Conservation (phyloP, 2,888 invertebrate genomes). For the Physocephala rufipes region DNA sequence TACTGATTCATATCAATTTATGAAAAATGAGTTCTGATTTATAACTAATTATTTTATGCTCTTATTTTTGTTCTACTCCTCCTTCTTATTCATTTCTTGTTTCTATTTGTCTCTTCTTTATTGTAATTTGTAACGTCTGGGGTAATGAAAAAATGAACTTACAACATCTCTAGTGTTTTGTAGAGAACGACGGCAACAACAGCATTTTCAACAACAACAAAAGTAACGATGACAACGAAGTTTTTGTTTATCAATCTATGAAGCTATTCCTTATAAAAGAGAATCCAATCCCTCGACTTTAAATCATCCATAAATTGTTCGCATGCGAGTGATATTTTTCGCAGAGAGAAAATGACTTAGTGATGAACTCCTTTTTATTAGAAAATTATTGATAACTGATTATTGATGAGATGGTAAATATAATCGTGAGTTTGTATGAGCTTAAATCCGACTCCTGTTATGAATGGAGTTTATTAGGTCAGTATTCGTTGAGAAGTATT, state of each 20-base stretch:
- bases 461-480: too few relatives aligned
- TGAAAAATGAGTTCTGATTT: constrained; percentile 35
- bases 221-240: constrained; percentile 7
- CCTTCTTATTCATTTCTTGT: background rate
- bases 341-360: too few relatives aligned
- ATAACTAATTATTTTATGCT: background rate
- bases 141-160: background rate
- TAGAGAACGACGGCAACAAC: background rate
- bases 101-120: background rate
- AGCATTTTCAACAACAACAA: constrained; percentile 12
- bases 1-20: constrained; percentile 37
- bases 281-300: too few relatives aligned
- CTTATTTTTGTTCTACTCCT: background rate
- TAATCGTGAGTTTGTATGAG: too few relatives aligned
- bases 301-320: too few relatives aligned
- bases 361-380: too few relatives aligned
- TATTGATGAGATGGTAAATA: too few relatives aligned
- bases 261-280: too few relatives aligned
- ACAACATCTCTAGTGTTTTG: background rate
- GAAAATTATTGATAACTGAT: too few relatives aligned
- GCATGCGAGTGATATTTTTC: too few relatives aligned
- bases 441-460: too few relatives aligned
- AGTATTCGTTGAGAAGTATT: too few relatives aligned
- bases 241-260: background rate
- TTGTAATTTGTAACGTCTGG: background rate